These are phyloP conservation scores for Equus quagga DNA, from an alignment of 2,113 vertebrate genomes.

Conservation along the genomic window DNA sequence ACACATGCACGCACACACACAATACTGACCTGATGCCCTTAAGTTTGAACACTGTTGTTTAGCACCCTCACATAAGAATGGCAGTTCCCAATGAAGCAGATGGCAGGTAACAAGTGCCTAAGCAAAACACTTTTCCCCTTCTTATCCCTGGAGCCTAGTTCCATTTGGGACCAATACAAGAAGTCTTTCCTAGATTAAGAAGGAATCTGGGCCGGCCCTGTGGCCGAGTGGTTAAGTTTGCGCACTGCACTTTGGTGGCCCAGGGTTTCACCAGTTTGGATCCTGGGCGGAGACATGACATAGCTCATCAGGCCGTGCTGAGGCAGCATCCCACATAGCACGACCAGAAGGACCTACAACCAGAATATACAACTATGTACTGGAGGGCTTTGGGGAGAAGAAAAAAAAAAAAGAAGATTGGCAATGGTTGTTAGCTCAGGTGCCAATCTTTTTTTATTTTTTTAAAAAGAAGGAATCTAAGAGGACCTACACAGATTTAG, in stretches of 20 bases:
- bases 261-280: too few species aligned
- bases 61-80: neutral
- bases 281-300: too few species aligned
- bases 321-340: too few species aligned
- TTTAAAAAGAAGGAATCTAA: neutral
- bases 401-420: too few species aligned
- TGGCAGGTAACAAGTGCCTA: neutral
- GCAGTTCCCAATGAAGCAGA: neutral
- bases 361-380: too few species aligned
- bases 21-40: neutral
- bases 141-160: neutral
- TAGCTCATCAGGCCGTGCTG: too few species aligned
- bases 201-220: neutral
- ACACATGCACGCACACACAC: neutral
- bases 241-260: too few species aligned
- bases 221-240: too few species aligned
- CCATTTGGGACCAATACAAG: neutral
- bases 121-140: neutral
- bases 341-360: too few species aligned
- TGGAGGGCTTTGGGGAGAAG: too few species aligned
- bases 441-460: too few species aligned
- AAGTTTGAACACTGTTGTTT: neutral
- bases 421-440: too few species aligned
- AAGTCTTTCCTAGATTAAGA: slow-evolving; percentile 35
- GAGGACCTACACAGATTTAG: neutral